A percentile compares a stretch with the other conserved stretches of the same genome.
Evolutionary conservation across 1,140 invertebrate genomes (phyloP).

Genomic region (Drosophila suzukii): DNA sequence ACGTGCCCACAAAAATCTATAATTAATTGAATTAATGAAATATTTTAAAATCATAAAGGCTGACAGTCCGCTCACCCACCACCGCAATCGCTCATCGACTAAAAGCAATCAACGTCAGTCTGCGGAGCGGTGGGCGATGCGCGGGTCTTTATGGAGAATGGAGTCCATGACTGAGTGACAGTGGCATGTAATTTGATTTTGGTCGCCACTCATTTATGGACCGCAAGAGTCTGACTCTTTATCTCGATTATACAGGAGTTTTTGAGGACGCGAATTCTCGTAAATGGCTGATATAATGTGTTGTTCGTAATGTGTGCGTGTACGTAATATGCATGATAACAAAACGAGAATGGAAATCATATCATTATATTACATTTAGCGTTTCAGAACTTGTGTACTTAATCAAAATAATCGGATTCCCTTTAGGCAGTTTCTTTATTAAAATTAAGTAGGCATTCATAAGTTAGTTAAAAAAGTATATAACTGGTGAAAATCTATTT

Average conservation of each 20-base stretch:
- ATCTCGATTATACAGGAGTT: conserved; percentile 26
- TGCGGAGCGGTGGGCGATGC: conserved; percentile 7
- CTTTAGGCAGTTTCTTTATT: too few species aligned
- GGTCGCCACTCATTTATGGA: conserved; percentile 49
- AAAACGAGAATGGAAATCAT: too few species aligned
- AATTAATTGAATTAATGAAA: conserved; percentile 79
- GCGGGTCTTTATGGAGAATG: not conserved
- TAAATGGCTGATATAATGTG: not conserved
- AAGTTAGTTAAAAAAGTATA: too few species aligned
- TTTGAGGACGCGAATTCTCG: not conserved
- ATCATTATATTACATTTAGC: too few species aligned
- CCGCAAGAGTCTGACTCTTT: conserved; percentile 24
- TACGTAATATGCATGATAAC: too few species aligned
- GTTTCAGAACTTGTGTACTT: too few species aligned
- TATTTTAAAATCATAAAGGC: conserved; percentile 62
- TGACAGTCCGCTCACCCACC: conserved; percentile 5
- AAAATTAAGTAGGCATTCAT: too few species aligned
- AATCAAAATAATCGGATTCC: too few species aligned
- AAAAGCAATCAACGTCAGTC: conserved; percentile 53
- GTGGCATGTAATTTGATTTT: conserved; percentile 44
- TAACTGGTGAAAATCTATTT: not conserved
- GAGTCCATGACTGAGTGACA: conserved; percentile 40
- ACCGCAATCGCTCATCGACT: conserved; percentile 33
- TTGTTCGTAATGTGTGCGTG: too few species aligned
- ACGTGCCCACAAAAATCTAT: conserved; percentile 69